A percentile compares a stretch with the other conserved stretches of the same genome.
Evolutionary conservation across 2,888 invertebrate species (phyloP).

Genomic region (Doris montereyensis): DNA sequence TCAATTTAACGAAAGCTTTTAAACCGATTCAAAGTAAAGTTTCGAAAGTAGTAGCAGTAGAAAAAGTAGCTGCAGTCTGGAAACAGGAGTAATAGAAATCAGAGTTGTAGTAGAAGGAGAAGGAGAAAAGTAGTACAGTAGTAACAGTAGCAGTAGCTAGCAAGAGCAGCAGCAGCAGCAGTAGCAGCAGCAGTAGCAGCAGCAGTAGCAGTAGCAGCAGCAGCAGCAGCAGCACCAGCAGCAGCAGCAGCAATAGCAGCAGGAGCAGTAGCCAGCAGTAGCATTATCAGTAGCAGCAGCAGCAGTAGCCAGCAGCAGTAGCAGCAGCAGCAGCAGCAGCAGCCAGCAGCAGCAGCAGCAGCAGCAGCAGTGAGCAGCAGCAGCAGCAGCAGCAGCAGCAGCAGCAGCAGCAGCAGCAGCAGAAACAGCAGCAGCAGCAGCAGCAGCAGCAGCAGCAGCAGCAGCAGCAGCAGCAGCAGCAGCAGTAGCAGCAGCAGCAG

Average conservation of each 20-base stretch:
- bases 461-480: conserved; percentile 18
- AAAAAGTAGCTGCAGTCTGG: too few relatives aligned
- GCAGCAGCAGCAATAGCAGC: background rate
- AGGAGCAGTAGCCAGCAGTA: conserved; percentile 9
- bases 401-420: background rate
- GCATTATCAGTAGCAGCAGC: conserved; percentile 5
- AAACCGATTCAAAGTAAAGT: too few relatives aligned
- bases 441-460: background rate
- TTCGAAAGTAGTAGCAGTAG: too few relatives aligned
- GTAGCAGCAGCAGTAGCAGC: conserved; percentile 14
- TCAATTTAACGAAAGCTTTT: too few relatives aligned
- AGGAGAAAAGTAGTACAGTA: conserved; percentile 21
- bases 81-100: too few relatives aligned
- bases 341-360: background rate
- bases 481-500: conserved; percentile 27
- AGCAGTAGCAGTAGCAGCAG: conserved; percentile 16
- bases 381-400: background rate
- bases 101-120: too few relatives aligned
- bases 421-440: conserved; percentile 2
- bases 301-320: conserved; percentile 14
- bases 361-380: background rate
- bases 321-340: conserved; percentile 8
- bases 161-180: background rate
- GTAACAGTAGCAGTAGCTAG: conserved; percentile 17
- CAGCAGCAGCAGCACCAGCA: conserved; percentile 3